Percentiles rank a stretch among this genome's conserved stretches.
Evolutionary conservation across 2,888 invertebrate genomes (phyloP).

Genomic region (Philhelius pedissequus): DNA sequence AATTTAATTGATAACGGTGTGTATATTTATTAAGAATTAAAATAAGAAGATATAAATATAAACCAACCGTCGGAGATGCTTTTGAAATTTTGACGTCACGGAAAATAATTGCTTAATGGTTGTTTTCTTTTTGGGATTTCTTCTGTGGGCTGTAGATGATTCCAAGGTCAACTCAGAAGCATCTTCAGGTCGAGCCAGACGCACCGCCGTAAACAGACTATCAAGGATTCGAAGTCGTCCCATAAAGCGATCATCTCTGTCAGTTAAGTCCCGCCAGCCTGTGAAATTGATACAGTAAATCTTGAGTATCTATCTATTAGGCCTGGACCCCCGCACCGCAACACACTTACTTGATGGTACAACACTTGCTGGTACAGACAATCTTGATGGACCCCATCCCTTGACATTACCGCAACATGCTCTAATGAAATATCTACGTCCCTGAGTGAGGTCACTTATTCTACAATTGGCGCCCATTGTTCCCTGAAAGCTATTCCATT

Average conservation of each 20-base stretch:
- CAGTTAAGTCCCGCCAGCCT: slow-evolving; percentile 93
- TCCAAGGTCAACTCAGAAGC: slow-evolving; percentile 85
- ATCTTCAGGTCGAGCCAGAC: slow-evolving; percentile 81
- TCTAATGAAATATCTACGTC: slow-evolving; percentile 92
- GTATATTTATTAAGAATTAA: no score
- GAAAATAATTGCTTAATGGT: slow-evolving; percentile 96
- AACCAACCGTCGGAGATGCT: slow-evolving; percentile 89
- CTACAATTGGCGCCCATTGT: slow-evolving; percentile 79
- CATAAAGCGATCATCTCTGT: slow-evolving; percentile 83
- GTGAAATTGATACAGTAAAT: neutral
- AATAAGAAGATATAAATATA: neutral
- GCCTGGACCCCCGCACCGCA: neutral
- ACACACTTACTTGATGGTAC: slow-evolving; percentile 90
- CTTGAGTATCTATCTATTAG: neutral
- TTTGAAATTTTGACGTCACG: slow-evolving; percentile 97
- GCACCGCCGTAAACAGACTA: slow-evolving; percentile 86
- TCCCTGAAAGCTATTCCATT: slow-evolving; percentile 80
- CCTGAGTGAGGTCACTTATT: slow-evolving; percentile 88
- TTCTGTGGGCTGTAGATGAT: slow-evolving; percentile 83
- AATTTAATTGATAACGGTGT: neutral
- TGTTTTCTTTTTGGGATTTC: slow-evolving; percentile 90
- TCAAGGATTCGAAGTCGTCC: slow-evolving; percentile 87
- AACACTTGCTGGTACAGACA: slow-evolving; percentile 90
- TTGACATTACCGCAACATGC: slow-evolving; percentile 96
- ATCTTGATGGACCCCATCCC: slow-evolving; percentile 90